These are phyloP conservation scores for Trichogramma dendrolimi DNA, from an alignment of 2,888 invertebrate genomes.

Conservation along the genomic window DNA sequence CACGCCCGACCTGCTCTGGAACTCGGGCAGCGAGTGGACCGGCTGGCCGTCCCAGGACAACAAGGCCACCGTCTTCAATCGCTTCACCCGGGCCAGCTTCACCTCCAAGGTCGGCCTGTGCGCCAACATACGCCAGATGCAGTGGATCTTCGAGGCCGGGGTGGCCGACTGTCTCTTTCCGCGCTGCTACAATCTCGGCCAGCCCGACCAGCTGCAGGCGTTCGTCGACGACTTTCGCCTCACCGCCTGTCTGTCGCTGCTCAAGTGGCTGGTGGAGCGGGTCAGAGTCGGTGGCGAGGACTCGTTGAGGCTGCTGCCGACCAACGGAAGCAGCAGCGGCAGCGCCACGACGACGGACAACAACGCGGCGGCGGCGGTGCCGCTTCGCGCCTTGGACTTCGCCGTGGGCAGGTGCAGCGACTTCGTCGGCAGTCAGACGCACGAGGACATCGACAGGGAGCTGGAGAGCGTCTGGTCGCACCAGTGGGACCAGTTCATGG, in stretches of 20 bases:
- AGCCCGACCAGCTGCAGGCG: constrained; percentile 74
- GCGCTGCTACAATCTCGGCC: constrained; percentile 79
- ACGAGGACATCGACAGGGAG: constrained; percentile 73
- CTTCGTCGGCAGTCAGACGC: constrained; percentile 68
- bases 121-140: constrained; percentile 72
- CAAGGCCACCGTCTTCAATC: constrained; percentile 69
- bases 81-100: constrained; percentile 82
- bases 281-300: constrained; percentile 58
- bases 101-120: constrained; percentile 85
- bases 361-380: constrained; percentile 61
- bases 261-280: constrained; percentile 71
- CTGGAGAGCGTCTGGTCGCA: constrained; percentile 73
- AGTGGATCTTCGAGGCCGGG: constrained; percentile 81
- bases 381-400: constrained; percentile 73
- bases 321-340: constrained; percentile 6
- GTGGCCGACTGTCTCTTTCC: constrained; percentile 79
- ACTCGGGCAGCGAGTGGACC: constrained; percentile 76
- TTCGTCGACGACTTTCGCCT: constrained; percentile 85
- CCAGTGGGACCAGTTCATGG: constrained; percentile 85
- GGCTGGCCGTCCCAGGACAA: constrained; percentile 63
- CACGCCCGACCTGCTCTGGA: constrained; percentile 86
- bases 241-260: constrained; percentile 79
- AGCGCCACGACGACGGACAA: constrained; percentile 46
- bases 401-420: constrained; percentile 76
- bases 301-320: constrained; percentile 29